Conservation (phyloP, 37 sponge, comb jelly and placozoan genomes). For the Beroe ovata region DNA sequence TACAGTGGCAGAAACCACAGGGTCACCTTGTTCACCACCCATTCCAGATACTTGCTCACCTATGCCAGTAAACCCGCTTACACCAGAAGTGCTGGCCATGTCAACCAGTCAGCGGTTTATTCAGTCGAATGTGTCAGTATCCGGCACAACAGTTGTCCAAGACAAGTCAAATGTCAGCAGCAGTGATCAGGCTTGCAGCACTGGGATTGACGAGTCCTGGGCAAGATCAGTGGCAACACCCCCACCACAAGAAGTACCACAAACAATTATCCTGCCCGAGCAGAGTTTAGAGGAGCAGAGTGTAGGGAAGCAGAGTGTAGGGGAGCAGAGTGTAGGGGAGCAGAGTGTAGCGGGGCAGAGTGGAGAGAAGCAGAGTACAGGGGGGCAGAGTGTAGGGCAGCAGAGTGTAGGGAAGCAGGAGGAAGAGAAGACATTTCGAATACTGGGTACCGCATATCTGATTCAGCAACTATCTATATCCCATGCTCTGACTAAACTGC, state of each 20-base stretch:
- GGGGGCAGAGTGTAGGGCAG: neutral
- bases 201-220: neutral
- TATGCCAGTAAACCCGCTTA: neutral
- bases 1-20: neutral
- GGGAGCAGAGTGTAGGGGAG: neutral
- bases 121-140: neutral
- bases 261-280: neutral
- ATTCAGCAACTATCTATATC: neutral
- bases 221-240: too few relatives aligned
- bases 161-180: neutral
- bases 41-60: neutral
- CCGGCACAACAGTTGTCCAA: neutral
- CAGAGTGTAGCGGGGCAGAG: neutral
- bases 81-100: neutral
- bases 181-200: neutral
- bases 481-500: neutral
- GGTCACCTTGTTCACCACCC: neutral
- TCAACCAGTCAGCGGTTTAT: neutral
- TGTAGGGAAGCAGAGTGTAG: neutral
- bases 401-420: too few relatives aligned
- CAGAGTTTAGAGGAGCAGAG: neutral
- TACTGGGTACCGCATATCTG: neutral
- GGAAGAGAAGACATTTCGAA: too few relatives aligned
- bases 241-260: too few relatives aligned
- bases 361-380: neutral